A percentile compares a stretch with the other conserved stretches of the same genome.
These are phyloP conservation scores for Planiliza haematocheilus DNA, from an alignment of 2,113 vertebrate genomes.

Conservation along the genomic window DNA sequence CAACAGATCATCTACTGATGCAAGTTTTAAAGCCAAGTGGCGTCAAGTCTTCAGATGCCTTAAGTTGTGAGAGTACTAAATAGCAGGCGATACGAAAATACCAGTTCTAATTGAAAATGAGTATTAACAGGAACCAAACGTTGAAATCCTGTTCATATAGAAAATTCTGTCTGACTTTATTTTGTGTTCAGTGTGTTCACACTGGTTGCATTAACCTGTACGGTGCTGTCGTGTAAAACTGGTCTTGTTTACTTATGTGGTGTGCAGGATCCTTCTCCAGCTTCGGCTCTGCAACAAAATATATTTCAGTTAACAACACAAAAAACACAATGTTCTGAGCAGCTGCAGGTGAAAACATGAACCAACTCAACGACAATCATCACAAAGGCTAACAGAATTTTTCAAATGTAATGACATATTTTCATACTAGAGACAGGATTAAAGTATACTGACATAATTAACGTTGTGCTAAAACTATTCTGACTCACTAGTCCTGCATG, in stretches of 20 bases:
- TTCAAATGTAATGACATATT: too few species aligned
- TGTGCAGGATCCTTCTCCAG: background rate
- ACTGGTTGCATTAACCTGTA: conserved; percentile 12
- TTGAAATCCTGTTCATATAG: background rate
- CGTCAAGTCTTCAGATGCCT: conserved; percentile 5
- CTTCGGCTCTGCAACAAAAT: conserved; percentile 34
- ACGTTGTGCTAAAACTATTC: too few species aligned
- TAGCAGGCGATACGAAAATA: background rate
- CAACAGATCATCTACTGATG: conserved; percentile 11
- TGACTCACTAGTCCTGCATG: too few species aligned
- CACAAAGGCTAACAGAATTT: too few species aligned
- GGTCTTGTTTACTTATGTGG: conserved; percentile 7
- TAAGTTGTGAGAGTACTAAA: background rate
- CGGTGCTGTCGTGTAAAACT: background rate
- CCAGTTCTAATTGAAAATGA: background rate
- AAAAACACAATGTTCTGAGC: background rate
- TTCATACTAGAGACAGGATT: too few species aligned
- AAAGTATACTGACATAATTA: too few species aligned
- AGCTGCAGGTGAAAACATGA: background rate
- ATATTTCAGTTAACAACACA: background rate
- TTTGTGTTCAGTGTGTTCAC: conserved; percentile 3
- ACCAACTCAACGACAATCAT: background rate
- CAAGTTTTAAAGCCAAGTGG: background rate
- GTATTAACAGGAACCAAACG: background rate
- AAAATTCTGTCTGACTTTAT: background rate